A percentile compares a stretch with the other conserved stretches of the same genome.
Conservation (phyloP, 2,888 invertebrate species). For the Caenorhabditis sp. region DNA sequence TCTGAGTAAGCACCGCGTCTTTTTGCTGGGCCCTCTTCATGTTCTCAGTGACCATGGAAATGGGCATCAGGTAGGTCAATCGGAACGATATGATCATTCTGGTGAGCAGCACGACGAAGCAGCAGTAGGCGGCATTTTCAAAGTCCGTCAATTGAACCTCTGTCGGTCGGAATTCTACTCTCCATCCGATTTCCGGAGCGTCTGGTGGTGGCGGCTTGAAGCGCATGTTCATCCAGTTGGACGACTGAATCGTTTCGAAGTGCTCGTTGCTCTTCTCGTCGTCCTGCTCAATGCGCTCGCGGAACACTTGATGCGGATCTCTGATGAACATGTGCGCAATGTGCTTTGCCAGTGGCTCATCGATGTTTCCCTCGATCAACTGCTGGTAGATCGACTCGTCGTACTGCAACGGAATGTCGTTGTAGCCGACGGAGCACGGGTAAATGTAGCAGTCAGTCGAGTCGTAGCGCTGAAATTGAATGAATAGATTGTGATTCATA, state of each 20-base stretch:
- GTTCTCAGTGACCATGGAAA: constrained; percentile 86
- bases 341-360: constrained; percentile 93
- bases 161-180: constrained; percentile 98
- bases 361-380: constrained; percentile 90
- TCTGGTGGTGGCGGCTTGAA: constrained; percentile 88
- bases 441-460: constrained; percentile 97
- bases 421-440: constrained; percentile 87
- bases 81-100: constrained; percentile 96
- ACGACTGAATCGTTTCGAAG: constrained; percentile 86
- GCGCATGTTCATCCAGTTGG: constrained; percentile 79
- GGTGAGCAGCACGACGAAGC: constrained; percentile 96
- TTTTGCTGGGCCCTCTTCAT: constrained; percentile 94
- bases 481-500: not conserved
- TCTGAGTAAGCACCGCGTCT: constrained; percentile 88
- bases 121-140: constrained; percentile 98
- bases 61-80: constrained; percentile 95
- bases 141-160: constrained; percentile 97
- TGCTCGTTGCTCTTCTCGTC: constrained; percentile 95
- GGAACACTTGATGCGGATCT: constrained; percentile 89
- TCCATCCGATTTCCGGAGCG: constrained; percentile 96
- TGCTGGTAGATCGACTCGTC: constrained; percentile 82
- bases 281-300: constrained; percentile 94
- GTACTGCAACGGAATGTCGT: constrained; percentile 88
- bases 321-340: constrained; percentile 98
- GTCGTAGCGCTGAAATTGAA: constrained; percentile 85